Conservation (phyloP, 2,797 vertebrate genomes). For the Salmo trutta region DNA sequence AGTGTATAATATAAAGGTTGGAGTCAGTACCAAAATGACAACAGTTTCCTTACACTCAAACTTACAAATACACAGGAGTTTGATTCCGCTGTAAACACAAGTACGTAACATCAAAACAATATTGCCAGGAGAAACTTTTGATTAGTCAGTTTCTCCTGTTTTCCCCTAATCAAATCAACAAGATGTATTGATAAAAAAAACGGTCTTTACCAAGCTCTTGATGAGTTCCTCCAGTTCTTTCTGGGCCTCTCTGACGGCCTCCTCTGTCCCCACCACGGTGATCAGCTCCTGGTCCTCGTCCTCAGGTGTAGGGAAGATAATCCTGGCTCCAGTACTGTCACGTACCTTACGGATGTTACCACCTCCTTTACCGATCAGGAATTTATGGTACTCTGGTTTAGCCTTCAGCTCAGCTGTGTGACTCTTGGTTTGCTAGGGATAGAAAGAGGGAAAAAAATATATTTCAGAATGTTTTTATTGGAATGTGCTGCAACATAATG, state of each 20-base stretch:
- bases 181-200: background rate
- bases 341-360: conserved; percentile 97
- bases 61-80: background rate
- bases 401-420: conserved; percentile 93
- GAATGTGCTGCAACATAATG: background rate
- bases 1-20: background rate
- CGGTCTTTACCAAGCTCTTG: conserved; percentile 83
- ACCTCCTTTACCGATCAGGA: conserved; percentile 96
- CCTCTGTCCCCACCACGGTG: conserved; percentile 95
- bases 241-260: conserved; percentile 91
- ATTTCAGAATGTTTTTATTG: background rate
- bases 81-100: background rate
- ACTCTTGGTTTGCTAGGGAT: conserved; percentile 92
- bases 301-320: conserved; percentile 91
- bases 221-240: conserved; percentile 93
- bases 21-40: background rate
- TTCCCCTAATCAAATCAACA: background rate
- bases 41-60: background rate
- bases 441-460: too few relatives aligned
- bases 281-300: conserved; percentile 98
- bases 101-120: background rate
- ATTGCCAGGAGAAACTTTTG: background rate
- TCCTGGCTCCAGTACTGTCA: conserved; percentile 93
- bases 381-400: conserved; percentile 98
- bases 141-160: background rate